Evolutionary conservation across 2,113 vertebrate species (phyloP).

Genomic region (Argyrosomus japonicus): DNA sequence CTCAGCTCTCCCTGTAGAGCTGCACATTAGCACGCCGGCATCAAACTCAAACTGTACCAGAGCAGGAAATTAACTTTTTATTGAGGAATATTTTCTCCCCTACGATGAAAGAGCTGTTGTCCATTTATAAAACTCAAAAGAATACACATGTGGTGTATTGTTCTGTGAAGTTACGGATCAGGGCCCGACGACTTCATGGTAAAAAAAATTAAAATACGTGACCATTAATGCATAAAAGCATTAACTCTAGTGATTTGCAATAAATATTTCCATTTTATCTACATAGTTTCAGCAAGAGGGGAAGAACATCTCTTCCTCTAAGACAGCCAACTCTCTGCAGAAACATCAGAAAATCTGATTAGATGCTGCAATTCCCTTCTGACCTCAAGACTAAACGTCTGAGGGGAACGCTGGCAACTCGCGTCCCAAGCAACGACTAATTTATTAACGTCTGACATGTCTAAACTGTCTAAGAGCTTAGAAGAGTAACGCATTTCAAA

Average conservation of each 20-base stretch:
- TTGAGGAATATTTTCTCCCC: slow-evolving; percentile 8
- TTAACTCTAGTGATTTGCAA: background rate
- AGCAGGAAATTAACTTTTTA: slow-evolving; percentile 61
- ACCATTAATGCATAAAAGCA: background rate
- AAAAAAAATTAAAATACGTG: background rate
- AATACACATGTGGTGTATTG: background rate
- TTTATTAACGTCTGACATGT: slow-evolving; percentile 22
- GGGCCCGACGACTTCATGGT: background rate
- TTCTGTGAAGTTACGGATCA: background rate
- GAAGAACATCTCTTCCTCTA: slow-evolving; percentile 10
- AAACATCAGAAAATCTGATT: slow-evolving; percentile 5
- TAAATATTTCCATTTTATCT: background rate
- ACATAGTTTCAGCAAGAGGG: background rate
- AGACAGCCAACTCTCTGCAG: background rate
- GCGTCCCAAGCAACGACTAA: background rate
- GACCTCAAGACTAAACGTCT: slow-evolving; percentile 7
- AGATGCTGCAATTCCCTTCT: slow-evolving; percentile 21
- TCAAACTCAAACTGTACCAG: slow-evolving; percentile 23
- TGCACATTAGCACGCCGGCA: slow-evolving; percentile 27
- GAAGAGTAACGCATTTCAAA: slow-evolving; percentile 20
- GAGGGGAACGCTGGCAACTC: background rate
- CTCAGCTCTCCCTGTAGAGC: slow-evolving; percentile 38
- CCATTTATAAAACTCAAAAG: background rate
- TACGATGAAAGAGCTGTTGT: background rate
- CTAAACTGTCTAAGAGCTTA: slow-evolving; percentile 21